phyloP scores from a whole-genome alignment of 2,888 invertebrate species.

The Anoplius nigerrimus region DNA sequence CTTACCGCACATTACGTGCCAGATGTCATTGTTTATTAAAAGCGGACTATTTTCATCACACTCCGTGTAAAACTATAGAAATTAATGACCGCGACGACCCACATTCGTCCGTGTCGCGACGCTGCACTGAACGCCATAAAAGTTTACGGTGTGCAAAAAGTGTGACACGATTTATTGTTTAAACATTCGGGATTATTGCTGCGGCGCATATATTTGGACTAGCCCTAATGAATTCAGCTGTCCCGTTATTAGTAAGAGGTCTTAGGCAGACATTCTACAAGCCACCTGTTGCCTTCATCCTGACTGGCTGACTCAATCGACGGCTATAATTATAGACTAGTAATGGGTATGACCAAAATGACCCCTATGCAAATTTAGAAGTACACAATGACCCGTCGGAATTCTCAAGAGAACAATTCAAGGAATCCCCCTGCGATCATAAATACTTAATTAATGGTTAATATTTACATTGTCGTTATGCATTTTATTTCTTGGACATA shows the following conservation, averaged over 20 bases:
- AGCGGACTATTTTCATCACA: constrained; percentile 35
- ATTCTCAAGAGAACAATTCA: too few relatives aligned
- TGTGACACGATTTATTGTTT: too few relatives aligned
- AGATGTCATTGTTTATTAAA: constrained; percentile 40
- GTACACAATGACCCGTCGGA: too few relatives aligned
- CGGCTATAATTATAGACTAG: background rate
- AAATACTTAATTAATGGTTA: too few relatives aligned
- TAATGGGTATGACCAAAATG: background rate
- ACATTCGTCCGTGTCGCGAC: constrained; percentile 15
- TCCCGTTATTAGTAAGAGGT: constrained; percentile 38
- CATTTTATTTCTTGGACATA: too few relatives aligned
- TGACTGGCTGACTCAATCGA: constrained; percentile 33
- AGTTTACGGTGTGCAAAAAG: too few relatives aligned
- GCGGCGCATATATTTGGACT: background rate
- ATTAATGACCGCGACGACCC: constrained; percentile 31
- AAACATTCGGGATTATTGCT: background rate
- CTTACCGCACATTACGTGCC: constrained; percentile 35
- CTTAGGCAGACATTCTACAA: constrained; percentile 30
- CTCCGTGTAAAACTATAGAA: constrained; percentile 26
- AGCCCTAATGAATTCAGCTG: constrained; percentile 29
- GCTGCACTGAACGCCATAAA: background rate
- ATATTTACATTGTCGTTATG: too few relatives aligned
- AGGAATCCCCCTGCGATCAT: too few relatives aligned
- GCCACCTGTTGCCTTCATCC: constrained; percentile 51
- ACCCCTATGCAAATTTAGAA: too few relatives aligned